Base-by-base conservation (phyloP, 2,113 vertebrate species). In the Columba livia region DNA sequence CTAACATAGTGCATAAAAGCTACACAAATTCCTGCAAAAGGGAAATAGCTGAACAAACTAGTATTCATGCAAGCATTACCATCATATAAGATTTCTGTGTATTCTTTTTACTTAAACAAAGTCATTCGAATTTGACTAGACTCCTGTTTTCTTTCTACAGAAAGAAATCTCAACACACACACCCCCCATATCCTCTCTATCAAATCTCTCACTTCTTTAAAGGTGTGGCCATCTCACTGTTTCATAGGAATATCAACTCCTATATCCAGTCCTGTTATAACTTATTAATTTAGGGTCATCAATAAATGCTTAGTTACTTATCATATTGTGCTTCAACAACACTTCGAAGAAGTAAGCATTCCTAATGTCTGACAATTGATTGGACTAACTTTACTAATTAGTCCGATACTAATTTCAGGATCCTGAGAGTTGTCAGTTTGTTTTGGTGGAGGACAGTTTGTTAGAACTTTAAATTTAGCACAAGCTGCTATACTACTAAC, bases 251-350 rank as follows among this genome's bases (percentile, higher is more conserved):
- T 50, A 80, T 36, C 50, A 85, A 78, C 23, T 38, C 20, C 32
- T 79, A 17, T 24, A 66, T 25, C 42, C 5, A 40, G 31, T 57
- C 32, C 58, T 71, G 47, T 36, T 65, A 54, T 31, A 80, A 48
- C 10, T 56, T 66, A 86, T 73, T 54, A 78, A 58, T 36, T 58
- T 87, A 25, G 21, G 23, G 12, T 62, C 34, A 79, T 25, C 24
- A 64, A 36, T 20, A 85, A 89, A 32, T 15, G 8, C 20, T 73
- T 66, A 53, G 17, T 62, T 81, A 95, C 40, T 92, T 89, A 95
- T 62, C 85, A 71, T 13, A 82, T 2, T 28, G 26, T 17, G 29
- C 31, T 75, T 83, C 36, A 84, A 78, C 17, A 89, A 60, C 47
- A 57, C 47, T 88, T 81, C 38, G n/a, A 69, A 77, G 25, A 73